phyloP scores from a whole-genome alignment of 2,113 vertebrate species.

The Tragelaphus imberbis region DNA sequence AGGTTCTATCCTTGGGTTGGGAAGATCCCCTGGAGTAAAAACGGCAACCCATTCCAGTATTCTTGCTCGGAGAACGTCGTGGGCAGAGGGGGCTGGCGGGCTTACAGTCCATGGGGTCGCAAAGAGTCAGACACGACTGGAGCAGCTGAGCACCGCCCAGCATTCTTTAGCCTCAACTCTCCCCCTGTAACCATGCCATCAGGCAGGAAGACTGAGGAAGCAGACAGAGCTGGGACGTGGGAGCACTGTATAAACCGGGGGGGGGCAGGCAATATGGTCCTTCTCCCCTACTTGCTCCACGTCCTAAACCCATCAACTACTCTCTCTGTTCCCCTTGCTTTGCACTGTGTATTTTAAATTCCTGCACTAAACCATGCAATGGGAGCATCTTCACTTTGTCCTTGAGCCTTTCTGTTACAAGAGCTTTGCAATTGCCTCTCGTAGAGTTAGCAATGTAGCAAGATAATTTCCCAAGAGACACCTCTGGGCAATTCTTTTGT shows the following conservation, averaged over 20 bases:
- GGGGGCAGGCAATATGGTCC: too few relatives aligned
- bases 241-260: neutral
- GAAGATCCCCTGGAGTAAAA: neutral
- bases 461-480: neutral
- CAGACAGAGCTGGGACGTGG: neutral
- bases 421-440: neutral
- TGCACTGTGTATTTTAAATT: neutral
- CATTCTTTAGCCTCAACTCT: neutral
- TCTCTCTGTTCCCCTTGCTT: neutral
- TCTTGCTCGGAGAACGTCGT: neutral
- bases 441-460: neutral
- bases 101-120: neutral
- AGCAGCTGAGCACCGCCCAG: neutral
- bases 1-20: neutral
- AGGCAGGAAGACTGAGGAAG: neutral
- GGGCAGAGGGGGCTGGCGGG: neutral
- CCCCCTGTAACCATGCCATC: neutral
- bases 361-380: neutral
- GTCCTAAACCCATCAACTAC: neutral
- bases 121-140: neutral
- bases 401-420: neutral
- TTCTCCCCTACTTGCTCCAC: too few relatives aligned
- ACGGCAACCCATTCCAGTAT: neutral
- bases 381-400: neutral
- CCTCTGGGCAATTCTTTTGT: neutral